Percentiles rank a stretch among this genome's conserved stretches.
phyloP scores from a whole-genome alignment of 2,888 invertebrate species.

The Ecdyonurus torrentis region DNA sequence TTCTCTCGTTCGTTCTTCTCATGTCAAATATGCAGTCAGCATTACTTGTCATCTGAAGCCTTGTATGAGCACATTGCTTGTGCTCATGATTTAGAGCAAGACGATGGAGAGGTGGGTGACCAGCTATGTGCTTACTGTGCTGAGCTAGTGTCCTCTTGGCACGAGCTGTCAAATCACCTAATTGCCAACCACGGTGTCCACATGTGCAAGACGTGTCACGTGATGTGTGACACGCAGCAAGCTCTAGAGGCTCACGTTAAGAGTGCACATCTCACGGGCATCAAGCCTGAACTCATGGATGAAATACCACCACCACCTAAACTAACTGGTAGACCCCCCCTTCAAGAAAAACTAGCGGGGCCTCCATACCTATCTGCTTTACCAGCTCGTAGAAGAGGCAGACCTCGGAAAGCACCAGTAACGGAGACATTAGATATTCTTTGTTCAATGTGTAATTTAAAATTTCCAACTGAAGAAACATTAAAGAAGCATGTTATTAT shows the following conservation, averaged over 20 bases:
- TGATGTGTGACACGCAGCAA: not conserved
- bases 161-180: not conserved
- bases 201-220: not conserved
- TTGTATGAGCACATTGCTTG: slow-evolving; percentile 1
- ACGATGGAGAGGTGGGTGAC: not conserved
- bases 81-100: not conserved
- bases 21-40: not conserved
- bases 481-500: not conserved
- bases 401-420: not conserved
- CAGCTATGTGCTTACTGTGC: slow-evolving; percentile 1
- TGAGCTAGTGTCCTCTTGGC: not conserved
- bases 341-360: not conserved
- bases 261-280: not conserved
- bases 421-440: not conserved
- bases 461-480: not conserved
- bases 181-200: not conserved
- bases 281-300: not conserved
- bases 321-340: not conserved
- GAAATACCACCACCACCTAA: not conserved
- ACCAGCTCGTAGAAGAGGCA: not conserved
- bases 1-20: not conserved
- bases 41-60: not conserved
- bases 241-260: not conserved
- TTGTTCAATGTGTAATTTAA: not conserved
- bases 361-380: no score